Conservation (phyloP, 2,113 vertebrate species). For the Penelope pileata region DNA sequence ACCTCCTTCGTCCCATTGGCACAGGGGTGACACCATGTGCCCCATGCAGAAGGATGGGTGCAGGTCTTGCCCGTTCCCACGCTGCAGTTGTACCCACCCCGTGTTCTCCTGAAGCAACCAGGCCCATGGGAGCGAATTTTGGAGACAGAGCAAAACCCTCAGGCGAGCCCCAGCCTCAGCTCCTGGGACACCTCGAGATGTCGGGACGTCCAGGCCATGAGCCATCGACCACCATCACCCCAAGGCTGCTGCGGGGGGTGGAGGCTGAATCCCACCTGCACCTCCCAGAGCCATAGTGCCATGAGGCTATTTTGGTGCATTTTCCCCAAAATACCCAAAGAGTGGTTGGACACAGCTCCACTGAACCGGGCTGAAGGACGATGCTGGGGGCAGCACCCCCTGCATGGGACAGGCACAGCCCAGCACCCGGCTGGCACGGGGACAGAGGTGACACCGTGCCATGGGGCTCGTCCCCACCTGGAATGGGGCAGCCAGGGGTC, state of each 20-base stretch:
- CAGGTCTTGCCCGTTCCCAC: neutral
- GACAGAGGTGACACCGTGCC: neutral
- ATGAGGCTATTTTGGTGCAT: neutral
- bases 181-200: neutral
- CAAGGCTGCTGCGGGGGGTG: too few relatives aligned
- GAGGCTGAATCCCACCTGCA: neutral
- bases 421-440: neutral
- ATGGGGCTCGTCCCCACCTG: neutral
- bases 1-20: neutral
- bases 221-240: neutral
- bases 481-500: neutral
- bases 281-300: neutral
- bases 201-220: neutral
- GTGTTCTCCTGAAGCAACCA: neutral
- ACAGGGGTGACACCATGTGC: neutral
- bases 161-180: neutral
- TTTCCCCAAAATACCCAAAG: neutral
- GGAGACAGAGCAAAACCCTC: neutral
- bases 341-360: accelerated
- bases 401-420: neutral
- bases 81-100: neutral
- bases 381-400: neutral
- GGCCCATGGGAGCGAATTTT: neutral
- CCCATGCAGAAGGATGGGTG: neutral
- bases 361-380: neutral